Evolutionary conservation across 2,888 invertebrate species (phyloP).

Genomic region (Lochmaea crataegi): DNA sequence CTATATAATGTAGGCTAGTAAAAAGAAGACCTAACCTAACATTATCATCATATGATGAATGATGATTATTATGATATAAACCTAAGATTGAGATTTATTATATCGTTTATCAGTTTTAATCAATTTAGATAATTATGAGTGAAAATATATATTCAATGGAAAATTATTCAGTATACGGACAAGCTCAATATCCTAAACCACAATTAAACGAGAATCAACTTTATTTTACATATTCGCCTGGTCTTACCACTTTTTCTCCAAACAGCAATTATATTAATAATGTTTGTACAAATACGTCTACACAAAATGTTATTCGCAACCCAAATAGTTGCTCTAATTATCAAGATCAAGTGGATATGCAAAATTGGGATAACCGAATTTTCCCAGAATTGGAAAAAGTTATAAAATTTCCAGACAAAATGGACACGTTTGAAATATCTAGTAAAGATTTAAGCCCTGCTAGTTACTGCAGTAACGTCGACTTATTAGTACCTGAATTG

Average conservation of each 20-base stretch:
- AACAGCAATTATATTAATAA: conserved; percentile 34
- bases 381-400: conserved; percentile 45
- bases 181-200: conserved; percentile 22
- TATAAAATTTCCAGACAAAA: conserved; percentile 56
- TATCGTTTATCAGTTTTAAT: background rate
- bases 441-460: conserved; percentile 61
- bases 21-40: too few relatives aligned
- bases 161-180: conserved; percentile 17
- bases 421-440: conserved; percentile 58
- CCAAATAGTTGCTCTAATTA: conserved; percentile 25
- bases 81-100: background rate
- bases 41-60: too few relatives aligned
- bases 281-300: conserved; percentile 29
- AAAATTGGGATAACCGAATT: conserved; percentile 40
- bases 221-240: conserved; percentile 27
- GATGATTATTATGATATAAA: too few relatives aligned
- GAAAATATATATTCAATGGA: conserved; percentile 22
- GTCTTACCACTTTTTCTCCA: conserved; percentile 28
- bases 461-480: conserved; percentile 58
- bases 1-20: too few relatives aligned
- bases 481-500: conserved; percentile 54
- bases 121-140: conserved; percentile 5
- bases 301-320: conserved; percentile 28
- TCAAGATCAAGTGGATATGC: conserved; percentile 36
- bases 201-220: conserved; percentile 21